phyloP scores from a whole-genome alignment of 2,888 invertebrate species.

The Amphipoea oculea region DNA sequence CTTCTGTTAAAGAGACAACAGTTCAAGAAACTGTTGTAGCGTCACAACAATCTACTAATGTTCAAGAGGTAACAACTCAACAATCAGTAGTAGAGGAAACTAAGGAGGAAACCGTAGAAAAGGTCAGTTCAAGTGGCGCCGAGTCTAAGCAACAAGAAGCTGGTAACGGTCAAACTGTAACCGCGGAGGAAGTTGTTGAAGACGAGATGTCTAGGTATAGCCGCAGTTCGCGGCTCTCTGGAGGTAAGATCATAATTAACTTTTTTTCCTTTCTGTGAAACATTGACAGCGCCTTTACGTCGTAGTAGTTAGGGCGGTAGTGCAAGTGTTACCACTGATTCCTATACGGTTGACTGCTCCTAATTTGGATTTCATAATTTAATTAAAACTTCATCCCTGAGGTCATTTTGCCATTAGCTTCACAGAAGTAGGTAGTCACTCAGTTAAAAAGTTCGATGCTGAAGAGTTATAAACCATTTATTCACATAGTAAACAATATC shows the following conservation, averaged over 20 bases:
- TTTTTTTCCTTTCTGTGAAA: neutral
- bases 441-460: neutral
- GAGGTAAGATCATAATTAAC: conserved; percentile 85
- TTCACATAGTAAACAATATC: neutral
- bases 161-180: conserved; percentile 84
- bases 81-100: conserved; percentile 66
- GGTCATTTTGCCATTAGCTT: neutral
- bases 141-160: conserved; percentile 66
- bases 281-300: neutral
- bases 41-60: conserved; percentile 57
- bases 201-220: conserved; percentile 91
- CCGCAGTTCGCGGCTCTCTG: conserved; percentile 91
- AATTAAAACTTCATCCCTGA: neutral
- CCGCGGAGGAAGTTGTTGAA: conserved; percentile 80
- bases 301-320: neutral
- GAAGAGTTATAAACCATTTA: neutral
- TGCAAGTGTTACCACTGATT: too few species aligned
- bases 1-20: conserved; percentile 55
- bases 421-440: neutral
- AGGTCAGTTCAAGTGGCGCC: conserved; percentile 69
- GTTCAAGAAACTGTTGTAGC: conserved; percentile 55
- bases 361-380: conserved; percentile 1
- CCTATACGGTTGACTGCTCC: neutral
- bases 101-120: conserved; percentile 51
- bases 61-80: conserved; percentile 61